These are phyloP conservation scores for Brienomyrus longianalis DNA, from an alignment of 2,113 vertebrate genomes.

Conservation along the genomic window DNA sequence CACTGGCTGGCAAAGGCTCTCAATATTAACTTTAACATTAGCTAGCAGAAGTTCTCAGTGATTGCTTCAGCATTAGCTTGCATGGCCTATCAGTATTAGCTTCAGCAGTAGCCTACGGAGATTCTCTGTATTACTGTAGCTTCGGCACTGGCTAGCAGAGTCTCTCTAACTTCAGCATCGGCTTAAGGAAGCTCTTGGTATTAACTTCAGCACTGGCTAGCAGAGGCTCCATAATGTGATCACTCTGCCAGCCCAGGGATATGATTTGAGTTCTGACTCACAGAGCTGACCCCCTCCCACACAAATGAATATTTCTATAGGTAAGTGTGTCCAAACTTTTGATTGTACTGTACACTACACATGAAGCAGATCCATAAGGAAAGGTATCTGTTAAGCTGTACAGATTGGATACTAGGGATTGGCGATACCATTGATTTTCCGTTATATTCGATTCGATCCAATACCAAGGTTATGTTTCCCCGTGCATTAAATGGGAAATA, in stretches of 20 bases:
- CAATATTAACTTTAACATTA: slow-evolving; percentile 53
- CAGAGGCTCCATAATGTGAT: slow-evolving; percentile 19
- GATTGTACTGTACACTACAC: not conserved
- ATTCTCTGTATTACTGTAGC: too few relatives aligned
- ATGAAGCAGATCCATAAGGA: not conserved
- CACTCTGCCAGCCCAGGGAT: not conserved
- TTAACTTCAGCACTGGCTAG: slow-evolving; percentile 60
- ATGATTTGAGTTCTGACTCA: too few relatives aligned
- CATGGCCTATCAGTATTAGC: too few relatives aligned
- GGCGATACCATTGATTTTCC: not conserved
- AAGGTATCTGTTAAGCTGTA: not conserved
- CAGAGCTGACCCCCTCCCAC: too few relatives aligned
- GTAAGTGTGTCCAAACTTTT: not conserved
- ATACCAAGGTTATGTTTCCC: not conserved
- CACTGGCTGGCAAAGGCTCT: not conserved
- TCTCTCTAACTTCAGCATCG: slow-evolving; percentile 51
- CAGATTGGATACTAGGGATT: not conserved
- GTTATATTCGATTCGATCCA: not conserved
- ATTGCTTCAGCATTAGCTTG: too few relatives aligned
- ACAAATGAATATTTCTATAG: not conserved
- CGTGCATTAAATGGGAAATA: not conserved
- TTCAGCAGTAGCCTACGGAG: too few relatives aligned
- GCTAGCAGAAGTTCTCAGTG: not conserved
- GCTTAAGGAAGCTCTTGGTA: slow-evolving; percentile 45
- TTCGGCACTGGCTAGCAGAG: too few relatives aligned